A percentile compares a stretch with the other conserved stretches of the same genome.
Conservation (phyloP, 2,888 invertebrate species). For the Monochamus alternatus region DNA sequence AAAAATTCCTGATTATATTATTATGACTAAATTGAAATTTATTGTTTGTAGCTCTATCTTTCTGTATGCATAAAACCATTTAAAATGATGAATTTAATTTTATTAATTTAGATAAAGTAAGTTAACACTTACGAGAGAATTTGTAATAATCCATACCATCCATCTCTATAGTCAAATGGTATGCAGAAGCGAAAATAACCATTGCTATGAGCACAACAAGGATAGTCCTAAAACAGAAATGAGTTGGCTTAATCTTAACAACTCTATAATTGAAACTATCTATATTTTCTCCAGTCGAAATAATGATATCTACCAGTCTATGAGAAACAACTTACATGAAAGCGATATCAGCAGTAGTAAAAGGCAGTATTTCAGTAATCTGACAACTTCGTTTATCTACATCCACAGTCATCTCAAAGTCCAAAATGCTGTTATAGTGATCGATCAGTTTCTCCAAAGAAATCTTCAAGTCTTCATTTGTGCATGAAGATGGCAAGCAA, state of each 20-base stretch:
- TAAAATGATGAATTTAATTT: not conserved
- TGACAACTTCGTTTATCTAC: conserved; percentile 71
- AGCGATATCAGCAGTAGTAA: conserved; percentile 63
- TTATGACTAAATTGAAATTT: too few species aligned
- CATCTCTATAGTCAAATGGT: conserved; percentile 51
- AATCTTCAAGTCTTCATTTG: conserved; percentile 71
- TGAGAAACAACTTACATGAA: conserved; percentile 65
- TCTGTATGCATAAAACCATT: not conserved
- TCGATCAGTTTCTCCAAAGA: conserved; percentile 53
- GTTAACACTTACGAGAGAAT: conserved; percentile 42
- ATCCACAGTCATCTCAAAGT: conserved; percentile 51
- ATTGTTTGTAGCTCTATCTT: too few species aligned
- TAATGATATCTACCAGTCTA: too few species aligned
- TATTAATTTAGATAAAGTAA: not conserved
- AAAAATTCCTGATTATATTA: not conserved
- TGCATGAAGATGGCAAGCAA: conserved; percentile 76
- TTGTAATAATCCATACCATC: conserved; percentile 45
- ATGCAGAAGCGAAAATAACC: conserved; percentile 50
- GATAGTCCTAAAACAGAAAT: not conserved
- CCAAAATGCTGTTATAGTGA: conserved; percentile 45
- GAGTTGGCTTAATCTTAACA: not conserved
- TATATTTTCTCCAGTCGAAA: too few species aligned
- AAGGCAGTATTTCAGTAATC: conserved; percentile 67
- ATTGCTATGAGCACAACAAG: conserved; percentile 24
- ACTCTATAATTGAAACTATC: too few species aligned